phyloP scores from a whole-genome alignment of 1,140 invertebrate genomes.

The Platorchestia sp. region DNA sequence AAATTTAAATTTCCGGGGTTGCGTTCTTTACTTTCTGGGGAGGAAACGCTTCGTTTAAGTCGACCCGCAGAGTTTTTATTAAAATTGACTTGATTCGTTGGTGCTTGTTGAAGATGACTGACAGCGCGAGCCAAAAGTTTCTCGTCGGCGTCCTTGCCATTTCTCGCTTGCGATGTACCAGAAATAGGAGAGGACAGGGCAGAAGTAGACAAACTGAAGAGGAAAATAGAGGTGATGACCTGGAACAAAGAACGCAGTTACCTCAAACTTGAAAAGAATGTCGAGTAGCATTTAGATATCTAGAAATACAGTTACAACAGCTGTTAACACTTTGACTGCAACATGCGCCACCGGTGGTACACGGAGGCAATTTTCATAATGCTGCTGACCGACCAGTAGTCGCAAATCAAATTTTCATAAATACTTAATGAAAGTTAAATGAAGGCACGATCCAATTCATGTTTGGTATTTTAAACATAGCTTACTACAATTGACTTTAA shows the following conservation, averaged over 20 bases:
- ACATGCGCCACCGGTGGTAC: too few species aligned
- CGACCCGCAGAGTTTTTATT: background rate
- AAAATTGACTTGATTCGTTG: background rate
- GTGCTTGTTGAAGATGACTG: background rate
- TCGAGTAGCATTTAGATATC: background rate
- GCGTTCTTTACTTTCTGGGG: too few species aligned
- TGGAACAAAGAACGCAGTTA: background rate
- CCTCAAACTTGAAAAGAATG: background rate
- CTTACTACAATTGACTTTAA: too few species aligned
- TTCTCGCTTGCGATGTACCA: background rate
- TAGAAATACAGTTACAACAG: too few species aligned
- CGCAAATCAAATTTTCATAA: too few species aligned
- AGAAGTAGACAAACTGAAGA: background rate
- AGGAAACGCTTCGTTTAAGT: background rate
- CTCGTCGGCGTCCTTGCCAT: background rate
- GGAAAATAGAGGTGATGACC: background rate
- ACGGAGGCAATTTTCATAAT: too few species aligned
- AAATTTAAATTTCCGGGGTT: too few species aligned
- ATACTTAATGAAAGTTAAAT: too few species aligned
- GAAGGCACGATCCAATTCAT: too few species aligned
- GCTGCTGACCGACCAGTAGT: too few species aligned
- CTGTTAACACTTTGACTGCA: too few species aligned
- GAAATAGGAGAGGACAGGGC: background rate
- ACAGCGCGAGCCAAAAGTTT: background rate
- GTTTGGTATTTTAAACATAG: too few species aligned